These are phyloP conservation scores for Leuciscus waleckii DNA, from an alignment of 2,797 vertebrate species.

Conservation along the genomic window DNA sequence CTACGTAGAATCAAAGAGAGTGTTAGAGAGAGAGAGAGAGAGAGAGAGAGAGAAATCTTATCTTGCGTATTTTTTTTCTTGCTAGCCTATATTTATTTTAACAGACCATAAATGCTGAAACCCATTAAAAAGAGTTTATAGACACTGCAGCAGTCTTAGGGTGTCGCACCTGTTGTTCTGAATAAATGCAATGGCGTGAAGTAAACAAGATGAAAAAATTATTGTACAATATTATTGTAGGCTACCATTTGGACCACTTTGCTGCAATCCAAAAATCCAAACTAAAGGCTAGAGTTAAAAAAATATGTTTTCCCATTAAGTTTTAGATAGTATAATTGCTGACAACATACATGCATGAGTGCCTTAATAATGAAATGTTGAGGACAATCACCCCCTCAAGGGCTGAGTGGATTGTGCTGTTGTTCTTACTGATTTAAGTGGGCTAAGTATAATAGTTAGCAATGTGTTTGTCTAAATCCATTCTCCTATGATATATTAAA, in stretches of 20 bases:
- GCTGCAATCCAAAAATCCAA: neutral
- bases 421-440: constrained; percentile 25
- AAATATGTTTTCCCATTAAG: constrained; percentile 10
- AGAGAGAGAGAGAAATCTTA: neutral
- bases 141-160: neutral
- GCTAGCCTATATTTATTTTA: neutral
- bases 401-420: constrained; percentile 1
- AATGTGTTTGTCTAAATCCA: constrained; percentile 14
- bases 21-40: too few relatives aligned
- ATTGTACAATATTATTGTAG: neutral
- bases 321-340: neutral
- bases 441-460: constrained; percentile 1
- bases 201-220: neutral
- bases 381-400: constrained; percentile 8
- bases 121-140: neutral
- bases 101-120: neutral
- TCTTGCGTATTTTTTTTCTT: neutral
- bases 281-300: neutral
- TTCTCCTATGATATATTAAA: neutral
- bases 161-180: constrained; percentile 31
- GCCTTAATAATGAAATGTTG: neutral
- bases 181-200: neutral
- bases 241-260: neutral
- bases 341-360: neutral
- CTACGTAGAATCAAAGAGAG: neutral